Evolutionary conservation across 2,113 vertebrate species (phyloP).

Genomic region (Picathartes gymnocephalus): DNA sequence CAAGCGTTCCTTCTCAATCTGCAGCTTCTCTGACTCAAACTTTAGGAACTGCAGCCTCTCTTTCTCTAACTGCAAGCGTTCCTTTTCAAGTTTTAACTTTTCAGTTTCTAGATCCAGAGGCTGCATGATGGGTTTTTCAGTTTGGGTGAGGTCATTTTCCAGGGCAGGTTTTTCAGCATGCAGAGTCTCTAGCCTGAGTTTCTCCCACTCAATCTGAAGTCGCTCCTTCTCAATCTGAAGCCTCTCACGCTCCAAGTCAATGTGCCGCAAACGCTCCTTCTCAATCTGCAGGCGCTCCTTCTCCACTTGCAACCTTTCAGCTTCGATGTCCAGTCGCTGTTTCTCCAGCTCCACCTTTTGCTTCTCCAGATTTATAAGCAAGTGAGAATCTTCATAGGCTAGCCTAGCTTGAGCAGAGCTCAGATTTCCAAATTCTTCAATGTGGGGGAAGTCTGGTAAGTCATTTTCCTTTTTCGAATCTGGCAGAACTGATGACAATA

Average conservation of each 20-base stretch:
- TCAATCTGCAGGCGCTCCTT: slow-evolving; percentile 87
- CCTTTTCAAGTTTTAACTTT: slow-evolving; percentile 88
- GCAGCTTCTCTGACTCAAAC: slow-evolving; percentile 87
- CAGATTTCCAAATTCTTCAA: slow-evolving; percentile 82
- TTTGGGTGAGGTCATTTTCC: slow-evolving; percentile 71
- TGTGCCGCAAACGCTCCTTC: slow-evolving; percentile 81
- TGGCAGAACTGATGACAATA: slow-evolving; percentile 85
- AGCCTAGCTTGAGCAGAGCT: slow-evolving; percentile 79
- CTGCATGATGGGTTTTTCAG: slow-evolving; percentile 73
- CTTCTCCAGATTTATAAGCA: slow-evolving; percentile 85
- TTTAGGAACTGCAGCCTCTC: slow-evolving; percentile 91
- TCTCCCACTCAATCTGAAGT: slow-evolving; percentile 86
- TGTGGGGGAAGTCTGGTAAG: slow-evolving; percentile 82
- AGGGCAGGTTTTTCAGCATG: slow-evolving; percentile 72
- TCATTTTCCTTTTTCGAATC: slow-evolving; percentile 85
- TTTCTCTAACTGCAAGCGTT: slow-evolving; percentile 88
- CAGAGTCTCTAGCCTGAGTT: slow-evolving; percentile 77
- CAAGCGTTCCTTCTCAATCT: slow-evolving; percentile 91
- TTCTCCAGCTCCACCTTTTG: slow-evolving; percentile 90
- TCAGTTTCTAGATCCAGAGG: slow-evolving; percentile 85
- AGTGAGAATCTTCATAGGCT: slow-evolving; percentile 77
- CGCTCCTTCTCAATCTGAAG: slow-evolving; percentile 88
- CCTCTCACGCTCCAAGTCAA: slow-evolving; percentile 83
- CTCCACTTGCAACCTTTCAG: slow-evolving; percentile 85
- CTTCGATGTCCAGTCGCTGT: slow-evolving; percentile 85